A percentile compares a stretch with the other conserved stretches of the same genome.
phyloP scores from a whole-genome alignment of 2,888 invertebrate genomes.

The Erebia palarica region DNA sequence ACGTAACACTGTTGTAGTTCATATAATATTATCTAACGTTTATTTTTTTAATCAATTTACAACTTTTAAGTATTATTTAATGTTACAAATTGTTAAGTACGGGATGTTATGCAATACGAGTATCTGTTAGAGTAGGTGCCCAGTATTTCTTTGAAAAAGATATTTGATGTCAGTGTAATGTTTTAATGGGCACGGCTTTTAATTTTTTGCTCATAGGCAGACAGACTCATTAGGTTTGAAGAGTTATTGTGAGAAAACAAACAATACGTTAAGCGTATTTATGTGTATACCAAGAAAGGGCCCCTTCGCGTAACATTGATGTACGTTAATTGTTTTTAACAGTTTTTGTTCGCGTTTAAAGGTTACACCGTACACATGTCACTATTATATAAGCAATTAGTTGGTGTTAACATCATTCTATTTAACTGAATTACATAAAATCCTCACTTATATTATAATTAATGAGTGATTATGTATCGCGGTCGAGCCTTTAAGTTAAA shows the following conservation, averaged over 20 bases:
- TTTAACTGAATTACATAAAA: not conserved
- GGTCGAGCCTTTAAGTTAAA: no score
- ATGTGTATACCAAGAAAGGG: conserved; percentile 12
- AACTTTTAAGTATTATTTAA: no score
- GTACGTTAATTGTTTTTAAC: not conserved
- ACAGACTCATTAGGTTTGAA: conserved; percentile 18
- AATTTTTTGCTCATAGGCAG: conserved; percentile 23
- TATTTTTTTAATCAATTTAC: no score
- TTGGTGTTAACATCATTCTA: no score
- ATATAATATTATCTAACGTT: no score
- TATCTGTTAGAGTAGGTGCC: not conserved
- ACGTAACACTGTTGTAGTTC: no score
- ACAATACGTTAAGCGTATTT: conserved; percentile 10
- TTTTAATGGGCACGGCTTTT: conserved; percentile 7
- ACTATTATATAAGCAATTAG: not conserved
- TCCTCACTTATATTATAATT: no score
- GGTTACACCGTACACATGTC: conserved; percentile 12
- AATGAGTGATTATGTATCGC: no score
- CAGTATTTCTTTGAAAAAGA: not conserved
- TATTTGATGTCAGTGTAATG: not conserved
- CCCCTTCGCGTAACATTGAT: conserved; percentile 9
- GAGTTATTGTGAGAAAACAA: conserved; percentile 18
- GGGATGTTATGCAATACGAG: no score
- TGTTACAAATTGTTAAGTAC: no score
- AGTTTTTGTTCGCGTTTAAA: conserved; percentile 10